Evolutionary conservation across 2,797 vertebrate genomes (phyloP), one percentile per base, ranked within the genome.

Genomic region (Girardinus metallicus): DNA sequence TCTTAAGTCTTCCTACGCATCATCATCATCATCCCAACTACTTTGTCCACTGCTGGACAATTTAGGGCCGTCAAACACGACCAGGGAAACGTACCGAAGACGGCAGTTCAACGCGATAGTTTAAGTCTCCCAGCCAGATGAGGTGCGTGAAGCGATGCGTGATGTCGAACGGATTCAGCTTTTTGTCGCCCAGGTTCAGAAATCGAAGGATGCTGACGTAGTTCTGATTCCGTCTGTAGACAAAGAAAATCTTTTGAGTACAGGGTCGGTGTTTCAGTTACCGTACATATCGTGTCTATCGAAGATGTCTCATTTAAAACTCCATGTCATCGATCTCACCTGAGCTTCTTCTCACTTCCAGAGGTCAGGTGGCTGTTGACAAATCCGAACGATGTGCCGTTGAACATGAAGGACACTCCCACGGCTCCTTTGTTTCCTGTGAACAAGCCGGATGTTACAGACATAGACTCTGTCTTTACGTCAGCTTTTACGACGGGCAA

Each of bases 281-380:
- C 13, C 10, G 1, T 5, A 31, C 13, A 62, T 1, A 21, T 7
- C 2, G 49, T 10, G 13, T 60, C 29, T 10, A 31, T 60, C 0
- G 9, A 64, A 64, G 3, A 64, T 9, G 31, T 10, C 57, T 31
- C 29, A 31, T 47, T 34, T 5, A 15, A 57, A 16, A 1, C 7
- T 26, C 46, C 39, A 23, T 68, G 31, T 29, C 23, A 73, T 4
- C 4, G 44, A 73, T n/a, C 78, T 95, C 94, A 99, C 99, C 98
- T 97, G 89, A 98, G 95, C 81, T 99, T 99, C 94, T 99, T 99
- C 92, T 99, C 98, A 55, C 98, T 98, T 79, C 99, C 99, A 1
- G 99, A 99, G 74, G 99, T 99, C 93, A 99, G 89, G 91, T 99
- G 99, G 92, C 98, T 99, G 95, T 99, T 99, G 80, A 99, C 97